Percentiles rank a stretch among this genome's conserved stretches.
These are phyloP conservation scores for Cecidostiba fungosa DNA, from an alignment of 2,888 invertebrate genomes.

Conservation along the genomic window DNA sequence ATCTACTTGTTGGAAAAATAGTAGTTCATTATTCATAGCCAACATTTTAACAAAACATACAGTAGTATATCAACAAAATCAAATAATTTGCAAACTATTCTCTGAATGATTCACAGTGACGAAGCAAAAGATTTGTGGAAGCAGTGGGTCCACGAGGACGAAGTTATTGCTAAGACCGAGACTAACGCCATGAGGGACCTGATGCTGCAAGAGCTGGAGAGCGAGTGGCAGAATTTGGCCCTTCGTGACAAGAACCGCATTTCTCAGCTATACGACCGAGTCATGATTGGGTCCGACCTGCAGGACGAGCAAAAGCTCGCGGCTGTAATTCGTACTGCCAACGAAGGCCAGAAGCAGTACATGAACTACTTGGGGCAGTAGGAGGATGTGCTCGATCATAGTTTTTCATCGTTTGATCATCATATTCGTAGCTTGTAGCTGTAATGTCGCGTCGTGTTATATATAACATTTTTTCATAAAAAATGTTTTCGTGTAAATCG, in stretches of 20 bases:
- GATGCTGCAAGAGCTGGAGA: slow-evolving; percentile 72
- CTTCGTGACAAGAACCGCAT: slow-evolving; percentile 73
- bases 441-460: neutral
- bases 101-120: slow-evolving; percentile 68
- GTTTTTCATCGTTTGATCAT: neutral
- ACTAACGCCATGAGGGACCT: slow-evolving; percentile 68
- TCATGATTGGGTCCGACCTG: slow-evolving; percentile 65
- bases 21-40: no score
- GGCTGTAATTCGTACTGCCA: slow-evolving; percentile 30
- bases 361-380: slow-evolving; percentile 23
- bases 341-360: slow-evolving; percentile 46
- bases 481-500: neutral
- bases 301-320: slow-evolving; percentile 67
- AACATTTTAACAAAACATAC: no score
- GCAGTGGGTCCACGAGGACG: slow-evolving; percentile 75
- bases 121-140: slow-evolving; percentile 75
- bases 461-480: neutral
- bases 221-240: slow-evolving; percentile 74
- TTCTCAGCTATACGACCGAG: slow-evolving; percentile 68
- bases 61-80: neutral
- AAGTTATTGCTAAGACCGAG: slow-evolving; percentile 67
- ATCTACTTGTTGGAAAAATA: no score
- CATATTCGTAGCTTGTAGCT: neutral
- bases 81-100: slow-evolving; percentile 39
- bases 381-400: neutral